Evolutionary conservation across 2,888 invertebrate species (phyloP), one percentile per base, ranked within the genome.

Genomic region (Trissonchulus sp.): DNA sequence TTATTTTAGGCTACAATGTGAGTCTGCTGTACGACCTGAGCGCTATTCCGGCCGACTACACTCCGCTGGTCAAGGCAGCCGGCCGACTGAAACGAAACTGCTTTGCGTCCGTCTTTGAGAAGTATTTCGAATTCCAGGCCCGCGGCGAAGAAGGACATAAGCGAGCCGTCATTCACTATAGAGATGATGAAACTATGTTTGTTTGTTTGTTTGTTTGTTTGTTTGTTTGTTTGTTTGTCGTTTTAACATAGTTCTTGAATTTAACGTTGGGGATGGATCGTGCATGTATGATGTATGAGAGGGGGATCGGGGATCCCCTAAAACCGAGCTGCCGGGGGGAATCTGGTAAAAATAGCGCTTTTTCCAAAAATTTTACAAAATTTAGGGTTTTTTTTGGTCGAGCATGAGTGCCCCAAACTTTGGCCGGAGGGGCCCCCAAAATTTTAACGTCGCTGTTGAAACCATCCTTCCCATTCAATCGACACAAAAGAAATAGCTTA

Each of bases 101-200:
- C 87, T 99, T 99, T 87, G 98, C 98, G 68, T 96, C 97, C 28
- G 97, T 99, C 77, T 99, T 99, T 87, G 97, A 99, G 86, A 97
- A 98, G 85, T 99, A 99, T 88, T 99, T 99, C 87, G 92, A 96
- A 85, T 93, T 93, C 86, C 97, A 99, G 88, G 94, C 95, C 85
- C 90, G 91, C 81, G 96, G 94, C 0, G 91, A 93, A 83, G 91
- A 92, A 82, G 91, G 92, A 36, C 92, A 94, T 82, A 92, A 94
- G 86, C 89, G 94, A 81, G 99, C 99, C 76, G 95, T 99, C 79
- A 97, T 99, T 85, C 93, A 98, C 87, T 99, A 98, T 86, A 90
- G 99, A 82, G 95, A 94, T 86, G 96, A 99, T 88, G 99, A 99
- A 88, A 98, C 98, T 74, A 89, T 99, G 96, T 98, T 86, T 90